Percentiles rank a stretch among this genome's conserved stretches.
These are phyloP conservation scores for Apis dorsata DNA, from an alignment of 1,140 invertebrate species.

Conservation along the genomic window DNA sequence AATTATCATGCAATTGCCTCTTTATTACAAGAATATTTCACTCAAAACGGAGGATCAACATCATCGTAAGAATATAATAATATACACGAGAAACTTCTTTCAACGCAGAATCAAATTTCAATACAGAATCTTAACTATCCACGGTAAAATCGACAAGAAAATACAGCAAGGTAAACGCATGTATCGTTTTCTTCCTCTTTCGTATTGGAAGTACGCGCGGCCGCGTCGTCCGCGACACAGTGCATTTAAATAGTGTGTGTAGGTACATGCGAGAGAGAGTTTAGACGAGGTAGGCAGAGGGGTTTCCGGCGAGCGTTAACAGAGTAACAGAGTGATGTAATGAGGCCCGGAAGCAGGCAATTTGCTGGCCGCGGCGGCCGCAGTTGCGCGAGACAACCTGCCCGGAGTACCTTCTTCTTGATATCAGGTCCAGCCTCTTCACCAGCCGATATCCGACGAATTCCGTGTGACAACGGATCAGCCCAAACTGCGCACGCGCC, in stretches of 20 bases:
- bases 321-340: constrained; percentile 82
- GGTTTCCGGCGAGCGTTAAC: constrained; percentile 81
- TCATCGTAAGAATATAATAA: too few species aligned
- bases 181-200: constrained; percentile 52
- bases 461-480: neutral
- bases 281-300: constrained; percentile 78
- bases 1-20: too few species aligned
- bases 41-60: too few species aligned
- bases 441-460: constrained; percentile 28
- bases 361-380: constrained; percentile 76
- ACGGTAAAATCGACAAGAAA: neutral
- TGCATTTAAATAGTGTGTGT: constrained; percentile 71
- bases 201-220: constrained; percentile 58
- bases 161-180: neutral
- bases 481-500: neutral
- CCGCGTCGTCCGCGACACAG: constrained; percentile 61
- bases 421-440: constrained; percentile 67
- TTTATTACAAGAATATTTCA: too few species aligned
- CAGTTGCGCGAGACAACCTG: constrained; percentile 80
- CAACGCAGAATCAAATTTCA: neutral
- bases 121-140: neutral
- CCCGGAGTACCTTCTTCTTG: constrained; percentile 72
- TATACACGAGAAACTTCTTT: too few species aligned
- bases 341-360: constrained; percentile 81
- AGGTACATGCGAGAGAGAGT: constrained; percentile 69